A percentile compares a stretch with the other conserved stretches of the same genome.
Evolutionary conservation across 1,140 invertebrate species (phyloP).

Genomic region (Aethina tumida): DNA sequence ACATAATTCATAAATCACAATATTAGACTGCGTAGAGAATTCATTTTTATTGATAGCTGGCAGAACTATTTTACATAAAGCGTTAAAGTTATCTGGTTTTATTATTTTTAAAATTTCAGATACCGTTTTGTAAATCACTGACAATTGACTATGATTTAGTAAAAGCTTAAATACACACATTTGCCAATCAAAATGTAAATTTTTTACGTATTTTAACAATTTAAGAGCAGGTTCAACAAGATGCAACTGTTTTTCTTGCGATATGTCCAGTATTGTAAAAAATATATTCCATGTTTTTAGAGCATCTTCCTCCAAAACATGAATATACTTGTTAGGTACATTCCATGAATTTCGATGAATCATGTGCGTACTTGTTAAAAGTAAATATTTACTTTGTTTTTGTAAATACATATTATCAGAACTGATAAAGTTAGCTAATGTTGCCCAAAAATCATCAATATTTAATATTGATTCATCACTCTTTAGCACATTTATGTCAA

Average conservation of each 20-base stretch:
- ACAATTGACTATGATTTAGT: constrained; percentile 21
- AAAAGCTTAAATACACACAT: constrained; percentile 24
- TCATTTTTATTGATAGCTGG: constrained; percentile 21
- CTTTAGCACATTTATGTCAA: too few relatives aligned
- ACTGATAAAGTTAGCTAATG: neutral
- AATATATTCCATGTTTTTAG: constrained; percentile 25
- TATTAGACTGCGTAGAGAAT: constrained; percentile 7
- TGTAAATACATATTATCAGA: constrained; percentile 4
- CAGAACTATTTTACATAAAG: constrained; percentile 11
- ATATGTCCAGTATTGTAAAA: constrained; percentile 30
- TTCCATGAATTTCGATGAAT: constrained; percentile 4
- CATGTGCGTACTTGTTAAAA: constrained; percentile 8
- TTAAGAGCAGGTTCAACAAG: constrained; percentile 26
- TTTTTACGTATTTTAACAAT: constrained; percentile 21
- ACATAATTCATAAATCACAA: constrained; percentile 13
- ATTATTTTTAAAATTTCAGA: constrained; percentile 17
- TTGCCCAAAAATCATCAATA: constrained; percentile 7
- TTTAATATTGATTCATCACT: constrained; percentile 1
- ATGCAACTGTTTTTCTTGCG: constrained; percentile 33
- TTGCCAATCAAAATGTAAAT: constrained; percentile 26
- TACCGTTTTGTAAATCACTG: constrained; percentile 14
- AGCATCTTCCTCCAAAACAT: constrained; percentile 7
- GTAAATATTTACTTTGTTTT: constrained; percentile 14
- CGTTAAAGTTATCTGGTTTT: constrained; percentile 7
- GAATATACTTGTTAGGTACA: constrained; percentile 12